Percentiles rank a stretch among this genome's conserved stretches.
Conservation (phyloP, 1,140 invertebrate genomes). For the Phymorhynchus buccinoides region DNA sequence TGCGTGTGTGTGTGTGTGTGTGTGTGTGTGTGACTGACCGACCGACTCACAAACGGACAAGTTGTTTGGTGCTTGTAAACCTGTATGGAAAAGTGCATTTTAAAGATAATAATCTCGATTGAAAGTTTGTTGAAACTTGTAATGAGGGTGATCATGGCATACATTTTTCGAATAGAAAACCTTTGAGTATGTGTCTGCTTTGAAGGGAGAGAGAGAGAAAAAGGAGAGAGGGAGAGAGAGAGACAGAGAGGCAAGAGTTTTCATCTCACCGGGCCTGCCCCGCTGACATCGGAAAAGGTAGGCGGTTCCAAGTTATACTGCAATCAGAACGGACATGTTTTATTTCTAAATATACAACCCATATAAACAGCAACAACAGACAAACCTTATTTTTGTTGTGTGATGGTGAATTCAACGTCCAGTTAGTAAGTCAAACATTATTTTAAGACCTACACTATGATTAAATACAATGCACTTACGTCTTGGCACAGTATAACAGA, state of each 20-base stretch:
- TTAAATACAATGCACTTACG: not conserved
- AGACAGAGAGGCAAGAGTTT: not conserved
- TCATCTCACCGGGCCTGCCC: not conserved
- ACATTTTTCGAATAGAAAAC: not conserved
- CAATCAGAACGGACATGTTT: too few species aligned
- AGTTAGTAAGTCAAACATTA: too few species aligned
- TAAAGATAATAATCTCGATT: not conserved
- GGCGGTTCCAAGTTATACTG: not conserved
- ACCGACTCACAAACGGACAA: not conserved
- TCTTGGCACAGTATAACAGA: too few species aligned
- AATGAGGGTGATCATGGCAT: not conserved
- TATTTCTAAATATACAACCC: not conserved
- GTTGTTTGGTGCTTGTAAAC: not conserved
- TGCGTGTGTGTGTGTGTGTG: not conserved
- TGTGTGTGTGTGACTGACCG: not conserved
- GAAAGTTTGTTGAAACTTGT: not conserved
- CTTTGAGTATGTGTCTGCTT: not conserved
- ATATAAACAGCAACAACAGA: not conserved
- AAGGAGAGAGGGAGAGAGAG: not conserved
- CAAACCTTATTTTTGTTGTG: not conserved
- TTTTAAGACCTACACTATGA: not conserved
- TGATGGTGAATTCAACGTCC: too few species aligned
- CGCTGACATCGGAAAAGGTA: not conserved
- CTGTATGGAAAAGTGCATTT: not conserved
- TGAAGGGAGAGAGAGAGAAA: too few species aligned